These are phyloP conservation scores for Gryllus bimaculatus DNA, from an alignment of 1,140 invertebrate genomes.

Conservation along the genomic window DNA sequence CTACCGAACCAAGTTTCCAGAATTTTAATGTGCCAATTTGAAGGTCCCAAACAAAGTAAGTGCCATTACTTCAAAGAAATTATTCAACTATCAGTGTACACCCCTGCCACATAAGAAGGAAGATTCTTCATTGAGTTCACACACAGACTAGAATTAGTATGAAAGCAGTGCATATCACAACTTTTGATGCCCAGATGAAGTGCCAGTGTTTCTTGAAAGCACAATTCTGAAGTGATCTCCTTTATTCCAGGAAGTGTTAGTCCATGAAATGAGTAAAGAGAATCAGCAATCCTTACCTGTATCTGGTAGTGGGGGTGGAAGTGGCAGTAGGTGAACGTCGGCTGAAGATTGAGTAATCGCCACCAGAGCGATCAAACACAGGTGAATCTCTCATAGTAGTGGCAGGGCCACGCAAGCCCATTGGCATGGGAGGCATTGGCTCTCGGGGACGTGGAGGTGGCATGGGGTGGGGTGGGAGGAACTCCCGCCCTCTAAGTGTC, in stretches of 20 bases:
- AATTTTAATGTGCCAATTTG: no score
- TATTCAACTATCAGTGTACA: neutral
- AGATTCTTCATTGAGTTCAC: neutral
- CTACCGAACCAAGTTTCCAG: no score
- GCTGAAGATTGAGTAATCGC: slow-evolving; percentile 73
- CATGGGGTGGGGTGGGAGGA: slow-evolving; percentile 44
- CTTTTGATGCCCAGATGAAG: neutral
- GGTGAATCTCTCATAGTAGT: slow-evolving; percentile 13
- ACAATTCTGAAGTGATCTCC: neutral
- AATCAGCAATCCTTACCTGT: slow-evolving; percentile 36
- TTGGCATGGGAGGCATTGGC: slow-evolving; percentile 35
- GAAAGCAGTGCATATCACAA: neutral
- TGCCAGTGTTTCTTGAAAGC: neutral
- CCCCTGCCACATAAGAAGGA: neutral
- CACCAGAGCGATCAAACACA: slow-evolving; percentile 32
- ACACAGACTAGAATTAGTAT: neutral
- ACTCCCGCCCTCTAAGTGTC: slow-evolving; percentile 50
- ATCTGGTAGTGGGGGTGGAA: slow-evolving; percentile 37
- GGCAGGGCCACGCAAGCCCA: slow-evolving; percentile 41
- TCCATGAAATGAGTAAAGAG: neutral
- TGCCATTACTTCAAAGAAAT: neutral
- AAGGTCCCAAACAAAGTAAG: neutral
- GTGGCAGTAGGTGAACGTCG: slow-evolving; percentile 58
- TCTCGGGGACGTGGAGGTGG: slow-evolving; percentile 46
- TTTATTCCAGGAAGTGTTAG: neutral